Conservation (phyloP, 2,797 vertebrate species). For the Poecilia gillii region DNA sequence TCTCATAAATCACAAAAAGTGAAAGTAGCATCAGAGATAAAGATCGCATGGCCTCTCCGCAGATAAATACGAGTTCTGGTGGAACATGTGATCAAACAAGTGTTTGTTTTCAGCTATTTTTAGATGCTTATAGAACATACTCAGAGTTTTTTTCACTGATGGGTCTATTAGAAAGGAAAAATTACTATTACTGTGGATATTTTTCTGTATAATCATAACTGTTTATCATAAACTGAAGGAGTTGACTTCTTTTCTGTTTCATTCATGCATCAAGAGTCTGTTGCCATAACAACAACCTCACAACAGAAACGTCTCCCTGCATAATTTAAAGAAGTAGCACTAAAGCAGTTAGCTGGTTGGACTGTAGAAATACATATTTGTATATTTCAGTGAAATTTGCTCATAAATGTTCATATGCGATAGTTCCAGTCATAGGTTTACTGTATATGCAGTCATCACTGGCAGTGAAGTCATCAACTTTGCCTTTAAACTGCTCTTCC, state of each 20-base stretch:
- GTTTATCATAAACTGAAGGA: background rate
- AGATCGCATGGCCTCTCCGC: background rate
- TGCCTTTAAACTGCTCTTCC: background rate
- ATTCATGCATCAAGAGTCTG: background rate
- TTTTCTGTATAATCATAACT: background rate
- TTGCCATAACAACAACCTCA: background rate
- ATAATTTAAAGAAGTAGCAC: constrained; percentile 2
- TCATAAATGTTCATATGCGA: background rate
- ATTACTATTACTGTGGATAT: background rate
- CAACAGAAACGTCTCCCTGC: constrained; percentile 10
- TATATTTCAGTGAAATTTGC: background rate
- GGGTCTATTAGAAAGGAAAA: background rate
- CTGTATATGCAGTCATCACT: background rate
- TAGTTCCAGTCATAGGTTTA: background rate
- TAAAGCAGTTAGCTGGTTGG: background rate
- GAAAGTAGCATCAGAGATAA: background rate
- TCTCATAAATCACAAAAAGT: background rate
- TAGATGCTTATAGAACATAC: background rate
- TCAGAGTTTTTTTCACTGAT: background rate
- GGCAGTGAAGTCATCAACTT: background rate
- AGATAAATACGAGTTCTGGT: background rate
- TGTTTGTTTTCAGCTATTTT: background rate
- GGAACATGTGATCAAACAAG: background rate
- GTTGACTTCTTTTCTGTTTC: background rate
- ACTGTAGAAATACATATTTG: background rate